Base-by-base conservation (phyloP, 2,888 invertebrate species). In the Sipha maydis region DNA sequence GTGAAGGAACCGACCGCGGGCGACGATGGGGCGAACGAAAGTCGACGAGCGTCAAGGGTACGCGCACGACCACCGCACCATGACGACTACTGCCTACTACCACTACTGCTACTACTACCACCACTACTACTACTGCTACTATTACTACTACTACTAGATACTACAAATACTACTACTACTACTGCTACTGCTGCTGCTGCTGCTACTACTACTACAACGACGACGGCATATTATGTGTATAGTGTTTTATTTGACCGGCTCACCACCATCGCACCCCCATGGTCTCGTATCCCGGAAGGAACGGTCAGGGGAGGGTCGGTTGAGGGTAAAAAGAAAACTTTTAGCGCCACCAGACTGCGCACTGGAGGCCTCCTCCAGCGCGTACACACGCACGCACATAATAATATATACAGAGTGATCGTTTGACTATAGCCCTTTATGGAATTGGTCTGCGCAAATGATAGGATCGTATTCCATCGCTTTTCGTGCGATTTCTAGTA, bases 61-160 rank as follows among this genome's bases (percentile, higher is more conserved):
- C 80, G 80, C 88, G 82, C 54, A 82, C 88, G 88, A 48, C 88
- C 88, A 48, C 88, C 82, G 88, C 88, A 88, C 88, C 88, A 88
- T 82, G 88, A 88, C 88, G 71, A 88, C 88, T 88, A 88, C 82
- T 69, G 61, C 61, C 82, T 48, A 48, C 31, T 41, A 41, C 41
- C 14, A 78, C 78, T 28, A 54, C 48, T 0, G 11, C 28, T n/a
- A n/a, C 21, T 34, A 41, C 1, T 41, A 8, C 41, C 8, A 34
- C 48, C 25, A 61, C 61, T 61, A 61, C 61, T 61, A 61, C 61
- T 61, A 61, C 61, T 25, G 25, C 61, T 61, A 61, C 25, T 25
- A 25, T 2, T 25, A 61, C 61, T 21, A 67, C 75, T 76, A 73
- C 69, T n/a, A 61, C 77, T 38, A 77, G 79, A 71, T 34, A 48